These are phyloP conservation scores for Scolopax rusticola DNA, from an alignment of 2,797 vertebrate species.

Conservation along the genomic window DNA sequence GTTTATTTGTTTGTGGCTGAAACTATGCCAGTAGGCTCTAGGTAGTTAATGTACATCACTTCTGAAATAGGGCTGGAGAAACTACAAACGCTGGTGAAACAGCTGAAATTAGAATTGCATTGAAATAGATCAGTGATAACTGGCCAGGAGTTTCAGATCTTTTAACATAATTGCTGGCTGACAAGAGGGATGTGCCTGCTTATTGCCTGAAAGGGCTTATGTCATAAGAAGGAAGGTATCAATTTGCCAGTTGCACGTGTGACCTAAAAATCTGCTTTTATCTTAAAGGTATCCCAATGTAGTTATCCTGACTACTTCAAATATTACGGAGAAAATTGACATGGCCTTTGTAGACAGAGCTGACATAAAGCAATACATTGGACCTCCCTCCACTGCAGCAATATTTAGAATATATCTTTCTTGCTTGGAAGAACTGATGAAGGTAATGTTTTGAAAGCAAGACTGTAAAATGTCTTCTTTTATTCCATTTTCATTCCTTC, in stretches of 20 bases:
- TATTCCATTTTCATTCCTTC: not conserved
- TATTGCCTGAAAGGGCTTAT: not conserved
- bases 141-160: not conserved
- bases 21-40: not conserved
- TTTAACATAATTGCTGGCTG: not conserved
- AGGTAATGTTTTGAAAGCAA: constrained; percentile 81
- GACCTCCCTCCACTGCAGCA: constrained; percentile 90
- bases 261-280: constrained; percentile 30
- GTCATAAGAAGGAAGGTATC: not conserved
- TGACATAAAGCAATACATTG: constrained; percentile 97
- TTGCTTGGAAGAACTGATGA: constrained; percentile 97
- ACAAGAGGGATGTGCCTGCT: not conserved
- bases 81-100: not conserved
- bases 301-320: constrained; percentile 96
- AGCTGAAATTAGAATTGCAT: not conserved
- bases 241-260: not conserved
- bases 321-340: constrained; percentile 97
- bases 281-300: constrained; percentile 92
- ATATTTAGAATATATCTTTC: constrained; percentile 96
- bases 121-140: not conserved
- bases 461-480: not conserved
- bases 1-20: not conserved
- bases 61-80: not conserved
- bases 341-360: constrained; percentile 97
- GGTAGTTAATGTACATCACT: not conserved